Percentiles rank a stretch among this genome's conserved stretches.
phyloP scores from a whole-genome alignment of 2,113 vertebrate species.

The Diglossa brunneiventris region DNA sequence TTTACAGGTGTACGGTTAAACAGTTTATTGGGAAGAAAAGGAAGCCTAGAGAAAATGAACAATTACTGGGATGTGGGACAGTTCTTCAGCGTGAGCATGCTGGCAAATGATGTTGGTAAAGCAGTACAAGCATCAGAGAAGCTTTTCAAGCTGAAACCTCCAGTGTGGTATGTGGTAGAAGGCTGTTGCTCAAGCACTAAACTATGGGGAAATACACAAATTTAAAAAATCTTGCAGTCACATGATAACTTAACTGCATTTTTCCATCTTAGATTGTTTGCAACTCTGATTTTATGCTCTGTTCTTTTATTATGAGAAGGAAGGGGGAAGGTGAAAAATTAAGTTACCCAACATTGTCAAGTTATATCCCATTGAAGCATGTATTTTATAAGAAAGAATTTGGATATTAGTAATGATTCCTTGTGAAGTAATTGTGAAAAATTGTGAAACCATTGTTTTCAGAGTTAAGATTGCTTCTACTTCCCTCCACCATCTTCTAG shows the following conservation, averaged over 20 bases:
- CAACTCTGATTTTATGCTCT: neutral
- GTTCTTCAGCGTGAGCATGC: slow-evolving; percentile 92
- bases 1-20: slow-evolving; percentile 87
- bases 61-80: slow-evolving; percentile 97
- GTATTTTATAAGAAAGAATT: neutral
- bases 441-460: neutral
- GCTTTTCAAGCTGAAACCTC: slow-evolving; percentile 93
- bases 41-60: slow-evolving; percentile 94
- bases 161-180: slow-evolving; percentile 83
- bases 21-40: slow-evolving; percentile 91
- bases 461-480: neutral
- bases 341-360: neutral
- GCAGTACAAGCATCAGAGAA: slow-evolving; percentile 92
- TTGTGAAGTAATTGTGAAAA: neutral
- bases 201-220: neutral
- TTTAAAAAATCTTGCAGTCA: neutral
- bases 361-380: neutral
- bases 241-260: neutral
- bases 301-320: neutral
- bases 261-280: neutral
- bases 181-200: neutral
- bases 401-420: neutral
- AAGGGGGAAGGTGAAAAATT: neutral
- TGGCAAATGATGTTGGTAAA: slow-evolving; percentile 87
- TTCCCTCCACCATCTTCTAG: neutral